These are phyloP conservation scores for Lithobates pipiens DNA, from an alignment of 2,797 vertebrate species.

Conservation along the genomic window DNA sequence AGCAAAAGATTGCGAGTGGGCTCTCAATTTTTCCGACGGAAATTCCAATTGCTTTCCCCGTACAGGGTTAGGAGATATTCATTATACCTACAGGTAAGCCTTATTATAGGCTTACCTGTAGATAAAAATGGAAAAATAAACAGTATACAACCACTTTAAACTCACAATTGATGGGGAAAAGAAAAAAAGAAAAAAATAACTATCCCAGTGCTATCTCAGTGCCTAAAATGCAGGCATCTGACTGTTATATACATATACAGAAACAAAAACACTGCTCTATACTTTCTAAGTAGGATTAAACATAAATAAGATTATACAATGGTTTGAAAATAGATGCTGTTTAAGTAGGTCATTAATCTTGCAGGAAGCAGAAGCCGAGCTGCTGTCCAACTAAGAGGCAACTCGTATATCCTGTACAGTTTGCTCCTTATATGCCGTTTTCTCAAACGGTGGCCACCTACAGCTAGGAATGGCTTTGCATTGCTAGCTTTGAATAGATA, in stretches of 20 bases:
- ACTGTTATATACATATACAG: background rate
- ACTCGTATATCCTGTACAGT: background rate
- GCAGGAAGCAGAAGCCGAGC: constrained; percentile 3
- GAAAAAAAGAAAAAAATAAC: no score
- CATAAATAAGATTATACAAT: constrained; percentile 12
- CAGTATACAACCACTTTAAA: no score
- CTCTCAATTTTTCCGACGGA: no score
- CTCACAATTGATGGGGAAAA: no score
- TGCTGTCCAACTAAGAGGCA: constrained; percentile 18
- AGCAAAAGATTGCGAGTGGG: no score
- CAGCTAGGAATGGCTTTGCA: background rate
- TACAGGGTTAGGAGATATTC: no score
- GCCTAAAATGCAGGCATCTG: background rate
- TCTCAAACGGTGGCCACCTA: background rate
- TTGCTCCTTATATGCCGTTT: background rate
- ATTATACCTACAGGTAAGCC: no score
- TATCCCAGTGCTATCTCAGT: background rate
- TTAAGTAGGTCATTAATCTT: constrained; percentile 17
- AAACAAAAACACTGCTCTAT: background rate
- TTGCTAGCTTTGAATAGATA: background rate
- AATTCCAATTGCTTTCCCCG: no score
- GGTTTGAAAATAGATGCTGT: constrained; percentile 4
- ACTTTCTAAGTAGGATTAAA: background rate
- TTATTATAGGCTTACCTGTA: no score
- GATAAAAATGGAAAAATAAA: no score